Evolutionary conservation across 1,140 invertebrate genomes (phyloP).

Genomic region (Tetramorium simillimum): DNA sequence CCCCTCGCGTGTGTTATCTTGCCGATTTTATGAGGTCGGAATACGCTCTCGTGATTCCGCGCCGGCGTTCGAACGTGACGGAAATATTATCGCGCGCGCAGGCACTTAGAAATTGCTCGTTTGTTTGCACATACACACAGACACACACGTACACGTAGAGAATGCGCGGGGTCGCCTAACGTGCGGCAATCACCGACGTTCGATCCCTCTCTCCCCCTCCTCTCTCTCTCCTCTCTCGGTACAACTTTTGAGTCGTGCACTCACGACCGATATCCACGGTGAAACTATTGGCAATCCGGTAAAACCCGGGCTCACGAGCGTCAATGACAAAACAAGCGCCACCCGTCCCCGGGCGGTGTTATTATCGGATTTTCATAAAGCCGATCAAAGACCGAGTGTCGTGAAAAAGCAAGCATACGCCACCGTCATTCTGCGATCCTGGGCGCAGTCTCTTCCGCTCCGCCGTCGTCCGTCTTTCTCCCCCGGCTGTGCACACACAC

Average conservation of each 20-base stretch:
- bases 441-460: conserved; percentile 27
- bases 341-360: conserved; percentile 31
- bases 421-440: conserved; percentile 26
- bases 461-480: background rate
- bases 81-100: conserved; percentile 61
- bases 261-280: conserved; percentile 1
- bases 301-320: background rate
- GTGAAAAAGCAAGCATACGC: conserved; percentile 63
- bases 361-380: conserved; percentile 77
- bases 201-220: background rate
- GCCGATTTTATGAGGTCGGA: conserved; percentile 60
- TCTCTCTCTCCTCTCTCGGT: conserved; percentile 1
- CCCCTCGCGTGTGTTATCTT: conserved; percentile 53
- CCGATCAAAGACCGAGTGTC: conserved; percentile 64
- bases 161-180: conserved; percentile 12
- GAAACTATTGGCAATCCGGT: conserved; percentile 49
- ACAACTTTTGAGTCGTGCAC: conserved; percentile 54
- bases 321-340: conserved; percentile 57
- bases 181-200: conserved; percentile 53
- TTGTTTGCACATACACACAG: conserved; percentile 50
- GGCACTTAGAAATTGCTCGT: conserved; percentile 65
- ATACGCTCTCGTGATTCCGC: conserved; percentile 61
- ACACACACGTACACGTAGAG: background rate
- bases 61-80: conserved; percentile 63
- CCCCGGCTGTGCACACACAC: background rate